Evolutionary conservation across 2,113 vertebrate genomes (phyloP), one percentile per base, ranked within the genome.

Genomic region (Datnioides undecimradiatus): DNA sequence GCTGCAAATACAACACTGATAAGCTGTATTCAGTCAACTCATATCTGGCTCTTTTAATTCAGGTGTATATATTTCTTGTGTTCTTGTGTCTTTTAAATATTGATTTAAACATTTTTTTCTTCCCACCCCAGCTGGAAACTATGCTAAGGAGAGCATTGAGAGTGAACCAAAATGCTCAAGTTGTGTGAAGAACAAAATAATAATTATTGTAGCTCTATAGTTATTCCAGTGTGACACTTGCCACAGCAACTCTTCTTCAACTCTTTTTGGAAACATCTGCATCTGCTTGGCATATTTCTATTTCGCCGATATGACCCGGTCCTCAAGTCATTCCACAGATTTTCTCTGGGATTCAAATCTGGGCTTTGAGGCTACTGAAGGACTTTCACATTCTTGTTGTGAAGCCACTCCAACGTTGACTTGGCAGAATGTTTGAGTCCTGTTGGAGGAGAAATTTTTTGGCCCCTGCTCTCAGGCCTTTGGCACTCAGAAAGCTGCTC

Each of bases 371-470:
- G 80, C 71, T 45, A 43, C 64, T 59, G 41, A 82, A 76, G 55
- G 84, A 83, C 79, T 88, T 88, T 75, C 34, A 65, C 63, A 68
- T 84, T 88, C 57, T 73, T 91, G 62, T 71, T 79, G 65, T 79
- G 81, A 88, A 73, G 83, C 87, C 65, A 62, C 78, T 87, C 75
- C 78, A 86, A 34, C 3, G 6, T 43, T 65, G 75, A 82, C 55
- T 79, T 91, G 90, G 90, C 87, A 80, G 76, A 16, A 6, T 14
- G 76, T 59, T 45, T 33, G 41, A 76, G 49, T 79, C 71, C 73
- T 75, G 57, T 68, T 79, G 63, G 79, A 80, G 76, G 43, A 88
- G 71, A 84, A 54, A 77, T 75, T 14, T 41, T 31, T 41, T 90
- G 87, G 84, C 82, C 74, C 36, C 2, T n/a, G 0, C 51, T 88